These are phyloP conservation scores for Pangasius macronema DNA, from an alignment of 2,797 vertebrate species.

Conservation along the genomic window DNA sequence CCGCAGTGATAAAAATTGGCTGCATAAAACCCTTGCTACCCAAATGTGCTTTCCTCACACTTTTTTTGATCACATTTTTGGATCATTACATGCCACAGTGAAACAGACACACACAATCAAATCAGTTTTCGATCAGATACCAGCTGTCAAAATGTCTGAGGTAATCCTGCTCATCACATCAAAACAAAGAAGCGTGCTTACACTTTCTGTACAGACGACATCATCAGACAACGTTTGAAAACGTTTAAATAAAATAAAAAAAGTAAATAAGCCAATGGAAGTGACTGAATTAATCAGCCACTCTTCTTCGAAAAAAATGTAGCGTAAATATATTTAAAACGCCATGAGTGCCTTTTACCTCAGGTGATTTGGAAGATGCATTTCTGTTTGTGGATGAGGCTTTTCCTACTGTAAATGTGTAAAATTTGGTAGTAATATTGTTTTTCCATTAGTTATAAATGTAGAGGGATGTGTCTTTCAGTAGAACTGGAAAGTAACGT, in stretches of 20 bases:
- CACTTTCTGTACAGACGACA: background rate
- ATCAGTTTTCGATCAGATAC: background rate
- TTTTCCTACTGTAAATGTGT: background rate
- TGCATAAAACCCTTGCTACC: background rate
- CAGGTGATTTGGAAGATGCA: background rate
- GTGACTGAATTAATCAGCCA: background rate
- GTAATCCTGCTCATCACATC: background rate
- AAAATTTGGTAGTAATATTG: background rate
- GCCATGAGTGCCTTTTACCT: background rate
- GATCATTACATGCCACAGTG: background rate
- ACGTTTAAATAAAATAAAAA: background rate
- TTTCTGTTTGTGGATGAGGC: background rate
- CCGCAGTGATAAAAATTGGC: background rate
- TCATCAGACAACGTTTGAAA: too few relatives aligned
- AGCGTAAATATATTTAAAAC: background rate
- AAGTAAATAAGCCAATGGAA: background rate
- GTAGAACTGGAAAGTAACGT: background rate
- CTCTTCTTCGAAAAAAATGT: background rate
- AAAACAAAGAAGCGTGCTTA: background rate
- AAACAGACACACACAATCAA: background rate
- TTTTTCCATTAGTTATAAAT: background rate
- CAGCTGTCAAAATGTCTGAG: background rate
- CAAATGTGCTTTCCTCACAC: background rate
- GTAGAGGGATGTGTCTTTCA: background rate
- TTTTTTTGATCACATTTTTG: background rate